These are phyloP conservation scores for Meriones unguiculatus DNA, from an alignment of 2,113 vertebrate species.

Conservation along the genomic window DNA sequence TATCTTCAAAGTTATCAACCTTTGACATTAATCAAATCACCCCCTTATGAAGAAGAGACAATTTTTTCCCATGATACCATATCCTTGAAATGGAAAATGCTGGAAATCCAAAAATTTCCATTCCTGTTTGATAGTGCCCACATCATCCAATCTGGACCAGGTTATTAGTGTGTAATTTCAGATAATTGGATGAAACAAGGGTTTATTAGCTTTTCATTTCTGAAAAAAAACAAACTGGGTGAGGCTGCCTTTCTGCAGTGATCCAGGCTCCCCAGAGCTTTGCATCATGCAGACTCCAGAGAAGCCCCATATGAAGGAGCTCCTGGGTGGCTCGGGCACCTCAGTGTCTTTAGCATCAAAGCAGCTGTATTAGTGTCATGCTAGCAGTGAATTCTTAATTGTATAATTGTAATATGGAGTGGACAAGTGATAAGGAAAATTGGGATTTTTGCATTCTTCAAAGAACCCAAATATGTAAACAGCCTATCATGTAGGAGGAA, in stretches of 20 bases:
- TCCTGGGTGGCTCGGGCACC: slow-evolving; percentile 56
- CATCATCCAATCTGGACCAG: neutral
- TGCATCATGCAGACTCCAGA: slow-evolving; percentile 66
- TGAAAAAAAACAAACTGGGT: slow-evolving; percentile 55
- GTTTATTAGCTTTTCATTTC: slow-evolving; percentile 78
- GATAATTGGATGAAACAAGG: slow-evolving; percentile 66
- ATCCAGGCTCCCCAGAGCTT: slow-evolving; percentile 44
- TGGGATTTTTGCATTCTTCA: slow-evolving; percentile 43
- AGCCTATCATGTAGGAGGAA: slow-evolving; percentile 82
- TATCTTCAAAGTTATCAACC: neutral
- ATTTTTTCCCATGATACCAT: slow-evolving; percentile 24
- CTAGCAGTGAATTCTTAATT: slow-evolving; percentile 87
- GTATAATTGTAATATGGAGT: slow-evolving; percentile 90
- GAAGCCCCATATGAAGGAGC: slow-evolving; percentile 60
- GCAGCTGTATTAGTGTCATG: slow-evolving; percentile 80
- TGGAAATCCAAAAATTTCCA: neutral
- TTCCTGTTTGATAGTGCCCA: neutral
- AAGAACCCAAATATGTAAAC: slow-evolving; percentile 53
- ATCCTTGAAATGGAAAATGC: slow-evolving; percentile 17
- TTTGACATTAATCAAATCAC: neutral
- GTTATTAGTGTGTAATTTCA: slow-evolving; percentile 42
- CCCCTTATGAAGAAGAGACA: neutral
- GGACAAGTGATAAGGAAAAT: slow-evolving; percentile 83
- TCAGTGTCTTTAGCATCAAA: slow-evolving; percentile 70
- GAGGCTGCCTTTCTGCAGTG: neutral